These are phyloP conservation scores for Harpagoxenus sublaevis DNA, from an alignment of 2,888 invertebrate species.

Conservation along the genomic window DNA sequence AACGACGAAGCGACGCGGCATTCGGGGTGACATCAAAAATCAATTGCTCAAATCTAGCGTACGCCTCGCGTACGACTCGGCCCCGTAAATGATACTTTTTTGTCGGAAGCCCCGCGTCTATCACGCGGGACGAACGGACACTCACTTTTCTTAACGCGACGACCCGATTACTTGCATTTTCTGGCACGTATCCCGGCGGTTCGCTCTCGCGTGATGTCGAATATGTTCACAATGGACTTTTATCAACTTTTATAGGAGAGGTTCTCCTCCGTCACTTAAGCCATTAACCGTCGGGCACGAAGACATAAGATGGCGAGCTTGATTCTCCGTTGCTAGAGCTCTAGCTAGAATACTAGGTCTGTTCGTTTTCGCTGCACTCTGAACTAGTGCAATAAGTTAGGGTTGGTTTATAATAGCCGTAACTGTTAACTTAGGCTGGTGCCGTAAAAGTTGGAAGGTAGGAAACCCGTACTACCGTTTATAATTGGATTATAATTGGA, in stretches of 20 bases:
- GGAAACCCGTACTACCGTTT: too few relatives aligned
- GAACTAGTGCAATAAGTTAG: too few relatives aligned
- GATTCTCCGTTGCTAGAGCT: not conserved
- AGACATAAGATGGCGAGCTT: not conserved
- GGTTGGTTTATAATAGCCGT: too few relatives aligned
- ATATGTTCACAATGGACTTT: conserved; percentile 68
- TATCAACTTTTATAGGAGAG: conserved; percentile 65
- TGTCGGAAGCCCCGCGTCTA: conserved; percentile 11
- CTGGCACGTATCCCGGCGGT: conserved; percentile 69
- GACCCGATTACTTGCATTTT: conserved; percentile 76
- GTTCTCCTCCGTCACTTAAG: conserved; percentile 35
- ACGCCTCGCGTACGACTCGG: conserved; percentile 60
- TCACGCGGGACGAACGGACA: conserved; percentile 73
- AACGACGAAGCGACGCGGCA: conserved; percentile 28
- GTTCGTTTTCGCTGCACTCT: too few relatives aligned
- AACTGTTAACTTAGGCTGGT: too few relatives aligned
- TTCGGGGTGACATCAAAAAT: conserved; percentile 69
- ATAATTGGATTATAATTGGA: too few relatives aligned
- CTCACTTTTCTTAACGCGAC: conserved; percentile 81
- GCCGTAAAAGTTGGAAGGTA: too few relatives aligned
- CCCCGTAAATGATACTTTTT: conserved; percentile 22
- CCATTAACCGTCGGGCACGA: not conserved
- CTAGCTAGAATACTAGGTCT: too few relatives aligned
- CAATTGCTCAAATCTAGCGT: conserved; percentile 67
- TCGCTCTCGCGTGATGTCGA: conserved; percentile 76